Base-by-base conservation (phyloP, 2,888 invertebrate genomes). In the Megamerina dolium region DNA sequence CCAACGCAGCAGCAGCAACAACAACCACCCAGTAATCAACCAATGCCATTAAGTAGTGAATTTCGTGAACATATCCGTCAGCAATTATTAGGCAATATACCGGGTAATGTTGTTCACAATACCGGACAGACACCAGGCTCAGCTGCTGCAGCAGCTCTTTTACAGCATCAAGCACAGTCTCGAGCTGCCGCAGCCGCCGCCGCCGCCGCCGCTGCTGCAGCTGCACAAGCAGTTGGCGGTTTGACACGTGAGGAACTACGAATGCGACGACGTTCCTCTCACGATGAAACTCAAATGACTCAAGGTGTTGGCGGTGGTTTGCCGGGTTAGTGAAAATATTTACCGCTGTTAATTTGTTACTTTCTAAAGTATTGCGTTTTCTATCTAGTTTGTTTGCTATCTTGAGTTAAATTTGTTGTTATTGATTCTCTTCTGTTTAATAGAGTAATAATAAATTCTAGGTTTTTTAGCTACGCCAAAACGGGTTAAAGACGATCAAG, bases 221-320 rank as follows among this genome's bases (percentile, higher is more conserved):
- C 39, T 33, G 50, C 23, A 45, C 50, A 42, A n/a, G 13, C 49
- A 38, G 36, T 32, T 1, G 53, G 52, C 5, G 68, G 60, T 19
- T 37, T 72, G 37, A 65, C 67, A n/a, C 59, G 72, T 9, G 72
- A 72, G 49, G 72, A 72, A 57, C 50, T 72, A 43, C 63, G 71
- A 32, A 64, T 71, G 61, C 63, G 72, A 6, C 60, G 72, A 8
- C 65, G 72, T 36, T 72, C 72, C 2, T 72, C 72, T n/a, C 72
- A 72, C 42, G 72, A 72, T 45, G 72, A 72, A 51, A 69, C 69
- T 0, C 72, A 72, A 58, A 58, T 70, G 50, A 53, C 66, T 6
- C 68, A 67, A 37, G 57, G 54, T 20, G 49, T 58, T 48, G 50
- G 48, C n/a, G 55, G 48, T 13, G 64, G 62, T 37, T 60, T 68